A percentile compares a stretch with the other conserved stretches of the same genome.
Conservation (phyloP, 2,113 vertebrate genomes). For the Gymnorhina tibicen region DNA sequence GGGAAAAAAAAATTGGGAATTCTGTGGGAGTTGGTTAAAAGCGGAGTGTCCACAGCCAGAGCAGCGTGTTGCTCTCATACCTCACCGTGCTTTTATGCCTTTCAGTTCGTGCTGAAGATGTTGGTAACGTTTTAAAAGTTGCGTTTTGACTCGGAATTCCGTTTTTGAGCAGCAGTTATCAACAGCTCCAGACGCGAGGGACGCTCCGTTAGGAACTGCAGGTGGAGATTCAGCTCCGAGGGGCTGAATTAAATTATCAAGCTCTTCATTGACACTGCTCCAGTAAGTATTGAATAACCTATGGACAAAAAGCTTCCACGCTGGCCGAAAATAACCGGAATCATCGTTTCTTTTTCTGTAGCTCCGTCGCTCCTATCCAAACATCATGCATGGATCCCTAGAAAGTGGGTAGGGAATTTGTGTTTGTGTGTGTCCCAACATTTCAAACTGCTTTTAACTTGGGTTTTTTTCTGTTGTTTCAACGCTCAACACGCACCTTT, state of each 20-base stretch:
- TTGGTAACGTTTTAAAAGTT: background rate
- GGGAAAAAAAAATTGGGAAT: background rate
- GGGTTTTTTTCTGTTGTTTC: background rate
- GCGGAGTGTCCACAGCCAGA: background rate
- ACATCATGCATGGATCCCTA: conserved; percentile 43
- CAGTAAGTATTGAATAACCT: background rate
- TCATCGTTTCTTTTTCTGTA: background rate
- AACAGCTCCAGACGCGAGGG: background rate
- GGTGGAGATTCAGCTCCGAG: background rate
- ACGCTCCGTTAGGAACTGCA: conserved; percentile 23
- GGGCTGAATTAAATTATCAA: background rate
- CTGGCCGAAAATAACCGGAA: background rate
- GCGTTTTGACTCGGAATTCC: background rate
- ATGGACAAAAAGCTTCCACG: background rate
- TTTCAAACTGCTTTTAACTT: conserved; percentile 44
- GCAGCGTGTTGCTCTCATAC: background rate
- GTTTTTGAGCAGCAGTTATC: background rate
- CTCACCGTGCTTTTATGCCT: conserved; percentile 11
- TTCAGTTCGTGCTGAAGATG: background rate
- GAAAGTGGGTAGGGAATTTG: background rate
- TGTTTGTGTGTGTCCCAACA: conserved; percentile 51
- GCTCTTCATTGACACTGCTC: background rate
- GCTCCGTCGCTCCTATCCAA: background rate
- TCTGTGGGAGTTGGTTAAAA: background rate
- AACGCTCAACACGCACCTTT: conserved; percentile 14